Evolutionary conservation across 2,888 invertebrate genomes (phyloP), one percentile per base, ranked within the genome.

Genomic region (Synanthedon myopaeformis): DNA sequence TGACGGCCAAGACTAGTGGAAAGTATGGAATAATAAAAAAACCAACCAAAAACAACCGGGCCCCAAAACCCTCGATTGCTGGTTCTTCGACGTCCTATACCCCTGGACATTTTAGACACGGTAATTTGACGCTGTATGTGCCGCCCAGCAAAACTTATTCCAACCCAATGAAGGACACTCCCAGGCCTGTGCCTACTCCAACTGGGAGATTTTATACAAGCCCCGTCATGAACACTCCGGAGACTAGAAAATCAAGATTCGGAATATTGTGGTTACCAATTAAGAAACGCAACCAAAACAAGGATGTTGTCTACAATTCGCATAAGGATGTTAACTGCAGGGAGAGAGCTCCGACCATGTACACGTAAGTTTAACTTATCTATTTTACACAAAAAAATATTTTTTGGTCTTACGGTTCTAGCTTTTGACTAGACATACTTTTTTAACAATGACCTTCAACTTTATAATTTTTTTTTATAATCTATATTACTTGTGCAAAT

Each of bases 181-280:
- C 76, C 4, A 23, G 1, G 5, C 23, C 23, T 23, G 10, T 35
- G 35, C 8, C 35, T 10, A 35, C 35, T 10, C 2, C 6, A 35
- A 8, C 8, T 35, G 35, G 35, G 3, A 8, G 10, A 35, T 10
- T 10, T 35, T 35, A 23, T 23, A 23, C 35, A 35, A 35, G 6
- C 10, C 35, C 35, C 3, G 10, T 10, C 8, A 35, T 3, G 8
- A 2, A 35, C 3, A 35, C 8, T 35, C 4, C 5, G 35, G 10
- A 1, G 57, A 70, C 55, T 54, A 69, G 60, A 19, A 83, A 82
- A 61, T 61, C 71, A 4, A 71, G 70, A 13, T 78, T 86, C 52
- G 82, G 83, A 3, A 73, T 87, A 53, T 72, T 87, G 61, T 87
- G 85, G 86, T 55, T 87, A 57, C 86, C 86, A 2, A 72, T 72